Base-by-base conservation (phyloP, 2,797 vertebrate species). In the Scomberomorus guttatus region DNA sequence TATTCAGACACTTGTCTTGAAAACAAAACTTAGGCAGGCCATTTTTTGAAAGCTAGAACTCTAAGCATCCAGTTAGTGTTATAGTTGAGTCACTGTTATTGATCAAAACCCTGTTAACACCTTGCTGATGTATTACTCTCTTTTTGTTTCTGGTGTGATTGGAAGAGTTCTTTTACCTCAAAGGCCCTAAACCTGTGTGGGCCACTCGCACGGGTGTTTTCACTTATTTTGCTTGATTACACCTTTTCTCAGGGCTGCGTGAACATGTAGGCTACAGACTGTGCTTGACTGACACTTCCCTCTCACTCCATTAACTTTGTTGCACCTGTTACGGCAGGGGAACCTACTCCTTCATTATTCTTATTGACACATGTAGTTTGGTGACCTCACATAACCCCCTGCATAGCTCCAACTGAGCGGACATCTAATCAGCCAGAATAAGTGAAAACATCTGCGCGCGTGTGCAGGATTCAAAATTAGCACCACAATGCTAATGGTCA, bases 1-100 rank as follows among this genome's bases (percentile, higher is more conserved):
- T 55, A 50, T 58, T 81, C 57, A 71, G 48, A 59, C 20, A 48
- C 58, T 57, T 24, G 1, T 44, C 58, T 72, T 69, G 44, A 85
- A 70, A 89, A 77, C 24, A 39, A 61, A 77, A 70, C 57, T 6
- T 62, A 55, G 25, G 29, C 60, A 87, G 75, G 64, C 79, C 76
- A 87, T 87, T 77, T 77, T 86, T 55, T 61, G 62, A 81, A 75
- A 78, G 61, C 75, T 44, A 25, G 46, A 85, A 72, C 67, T 81
- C 46, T 64, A 34, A 25, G 61, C 69, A 22, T 57, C 72, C 69
- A 71, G 57, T 84, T 44, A 82, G 76, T 60, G 57, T 69, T 68
- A 32, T 44, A 44, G 76, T 57, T 66, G 5, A 32, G 29, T 32
- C 29, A 32, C 29, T 32, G 29, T 32, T 32, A 32, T 7, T 32